Base-by-base conservation (phyloP, 2,113 vertebrate species). In the Limnothrissa miodon region DNA sequence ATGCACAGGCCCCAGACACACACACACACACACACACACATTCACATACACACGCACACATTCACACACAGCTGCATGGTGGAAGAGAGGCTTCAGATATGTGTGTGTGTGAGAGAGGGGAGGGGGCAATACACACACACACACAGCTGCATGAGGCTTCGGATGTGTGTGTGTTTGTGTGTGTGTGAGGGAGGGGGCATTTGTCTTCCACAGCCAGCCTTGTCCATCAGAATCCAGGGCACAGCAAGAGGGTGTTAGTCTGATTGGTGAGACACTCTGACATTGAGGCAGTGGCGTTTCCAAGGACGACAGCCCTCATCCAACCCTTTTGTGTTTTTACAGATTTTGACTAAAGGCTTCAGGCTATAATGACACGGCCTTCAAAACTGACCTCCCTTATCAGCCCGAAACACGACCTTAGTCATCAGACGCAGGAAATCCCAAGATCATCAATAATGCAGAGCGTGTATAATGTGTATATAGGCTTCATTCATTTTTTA, bases 401-500 rank as follows among this genome's bases (percentile, higher is more conserved):
- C 88, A 89, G 87, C 88, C 78, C 81, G 89, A 84, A 92, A 90
- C 80, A 88, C 81, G 90, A 92, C 86, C 84, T 4, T 83, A 56
- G 85, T 88, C 45, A 48, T 82, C 83, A 85, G 83, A 83, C 86
- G 90, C 84, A 88, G 88, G 84, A 66, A 33, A 66, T 74, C 15
- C 66, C 15, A 33, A 74, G 66, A 74, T 10, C 66, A 74, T 74
- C 66, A 74, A 74, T 74, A 74, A 74, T 74, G 66, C 66, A 74
- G 29, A 66, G 25, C 15, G 33, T 74, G 25, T 17, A 11, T 13
- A 29, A 66, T 39, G 17, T 74, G 25, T 17, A 11, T 4, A 29
- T 15, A 13, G 66, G 29, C 66, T 74, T 74, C 66, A 74, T 74
- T 74, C 33, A 36, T 74, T 42, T 42, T 42, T 36, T 74, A n/a